Evolutionary conservation across 2,113 vertebrate genomes (phyloP), one percentile per base, ranked within the genome.

Genomic region (Crypturellus undulatus): DNA sequence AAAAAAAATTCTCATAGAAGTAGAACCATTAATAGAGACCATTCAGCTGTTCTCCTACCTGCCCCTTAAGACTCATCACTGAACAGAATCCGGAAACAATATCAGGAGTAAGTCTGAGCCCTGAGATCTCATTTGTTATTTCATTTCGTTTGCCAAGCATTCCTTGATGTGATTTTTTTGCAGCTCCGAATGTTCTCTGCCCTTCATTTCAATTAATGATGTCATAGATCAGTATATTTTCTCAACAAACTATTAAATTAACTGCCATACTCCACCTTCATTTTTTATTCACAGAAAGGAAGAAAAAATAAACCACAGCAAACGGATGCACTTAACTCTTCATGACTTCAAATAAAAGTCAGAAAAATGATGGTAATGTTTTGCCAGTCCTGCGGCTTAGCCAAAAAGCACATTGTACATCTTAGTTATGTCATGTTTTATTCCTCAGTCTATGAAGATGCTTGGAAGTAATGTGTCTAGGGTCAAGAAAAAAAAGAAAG

Each of bases 381-480:
- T 95, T 19, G 8, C 70, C 71, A 96, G 86, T 43, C 79, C 78
- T 73, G 59, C 25, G 2, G 81, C 92, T 96, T 89, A 94, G 88
- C 88, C 92, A 90, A 91, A 96, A 95, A 95, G 85, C 79, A 81
- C 75, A 73, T 91, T 64, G 72, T 95, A 67, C 73, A 92, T 97
- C 96, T 97, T 95, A 85, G 86, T 97, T 96, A 95, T 95, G 94
- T 91, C 97, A 72, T 95, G 70, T 82, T 93, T 95, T 91, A 96
- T 95, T 91, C 79, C 71, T 92, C 75, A 56, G 62, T 52, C 93
- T 87, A 49, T 79, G 93, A 97, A 79, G 84, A 95, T 76, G 67
- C 76, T 68, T 64, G 59, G 56, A 65, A 95, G 49, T 30, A 77
- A 93, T 80, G 80, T 47, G 92, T 40, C 47, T 32, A 79, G 71